phyloP scores from a whole-genome alignment of 2,888 invertebrate species.

The Agrotis clavis region DNA sequence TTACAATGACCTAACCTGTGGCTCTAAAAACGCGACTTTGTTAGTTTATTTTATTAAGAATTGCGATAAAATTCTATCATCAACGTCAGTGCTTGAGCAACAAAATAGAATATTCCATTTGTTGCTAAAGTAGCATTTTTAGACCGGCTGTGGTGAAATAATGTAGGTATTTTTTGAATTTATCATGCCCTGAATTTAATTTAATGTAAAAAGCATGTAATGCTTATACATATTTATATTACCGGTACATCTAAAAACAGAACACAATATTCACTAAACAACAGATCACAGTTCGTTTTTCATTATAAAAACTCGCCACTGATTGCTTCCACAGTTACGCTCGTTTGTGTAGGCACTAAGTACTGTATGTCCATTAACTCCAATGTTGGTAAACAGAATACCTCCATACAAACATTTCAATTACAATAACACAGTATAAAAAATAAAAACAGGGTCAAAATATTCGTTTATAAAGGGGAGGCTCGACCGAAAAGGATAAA shows the following conservation, averaged over 20 bases:
- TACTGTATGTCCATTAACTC: conserved; percentile 55
- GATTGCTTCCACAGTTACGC: conserved; percentile 32
- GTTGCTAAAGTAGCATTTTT: no score
- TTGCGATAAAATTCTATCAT: no score
- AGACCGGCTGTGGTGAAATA: no score
- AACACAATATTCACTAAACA: conserved; percentile 9
- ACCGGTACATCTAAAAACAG: not conserved
- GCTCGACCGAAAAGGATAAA: conserved; percentile 86
- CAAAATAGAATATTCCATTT: no score
- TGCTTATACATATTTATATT: no score
- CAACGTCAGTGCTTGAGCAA: no score
- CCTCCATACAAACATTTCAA: conserved; percentile 65
- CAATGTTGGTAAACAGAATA: conserved; percentile 64
- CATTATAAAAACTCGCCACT: conserved; percentile 19
- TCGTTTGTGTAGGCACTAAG: conserved; percentile 39
- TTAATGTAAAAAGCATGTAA: not conserved
- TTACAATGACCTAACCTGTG: not conserved
- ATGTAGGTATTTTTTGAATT: no score
- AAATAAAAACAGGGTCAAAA: conserved; percentile 80
- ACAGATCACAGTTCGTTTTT: conserved; percentile 34
- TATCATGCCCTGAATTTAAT: no score
- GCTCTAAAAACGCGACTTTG: no score
- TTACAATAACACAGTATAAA: conserved; percentile 67
- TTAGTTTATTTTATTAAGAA: no score
- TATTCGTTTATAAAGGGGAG: conserved; percentile 82